Conservation (phyloP, 1,140 invertebrate genomes). For the Bemisia tabaci region DNA sequence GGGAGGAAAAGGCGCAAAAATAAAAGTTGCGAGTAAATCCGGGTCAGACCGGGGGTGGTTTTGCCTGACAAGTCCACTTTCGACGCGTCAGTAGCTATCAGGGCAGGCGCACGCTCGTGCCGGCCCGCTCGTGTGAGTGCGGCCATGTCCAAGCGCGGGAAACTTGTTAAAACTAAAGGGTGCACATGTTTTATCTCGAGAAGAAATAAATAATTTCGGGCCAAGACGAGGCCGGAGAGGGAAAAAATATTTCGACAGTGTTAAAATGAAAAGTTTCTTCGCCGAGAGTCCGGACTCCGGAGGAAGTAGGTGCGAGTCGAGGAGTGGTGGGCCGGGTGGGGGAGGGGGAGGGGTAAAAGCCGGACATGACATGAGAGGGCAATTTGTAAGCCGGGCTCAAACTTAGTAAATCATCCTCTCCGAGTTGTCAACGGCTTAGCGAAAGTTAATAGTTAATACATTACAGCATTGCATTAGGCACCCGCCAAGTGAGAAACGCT, state of each 20-base stretch:
- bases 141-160: no score
- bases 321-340: background rate
- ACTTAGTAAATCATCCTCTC: background rate
- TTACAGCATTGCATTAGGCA: background rate
- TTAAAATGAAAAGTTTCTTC: background rate
- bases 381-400: background rate
- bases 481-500: no score
- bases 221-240: background rate
- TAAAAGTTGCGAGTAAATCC: no score
- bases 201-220: background rate
- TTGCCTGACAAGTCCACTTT: no score
- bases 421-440: background rate
- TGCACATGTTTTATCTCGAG: background rate
- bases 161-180: no score
- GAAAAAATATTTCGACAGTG: background rate
- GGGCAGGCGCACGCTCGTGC: no score
- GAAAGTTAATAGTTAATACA: background rate
- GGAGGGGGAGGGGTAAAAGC: background rate
- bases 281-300: background rate
- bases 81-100: no score
- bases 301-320: background rate
- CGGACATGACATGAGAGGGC: background rate
- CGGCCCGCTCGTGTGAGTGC: no score
- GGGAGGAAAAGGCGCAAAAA: no score
- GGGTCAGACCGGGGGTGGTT: no score